A percentile compares a stretch with the other conserved stretches of the same genome.
Conservation (phyloP, 2,797 vertebrate species). For the Tamandua tetradactyla region DNA sequence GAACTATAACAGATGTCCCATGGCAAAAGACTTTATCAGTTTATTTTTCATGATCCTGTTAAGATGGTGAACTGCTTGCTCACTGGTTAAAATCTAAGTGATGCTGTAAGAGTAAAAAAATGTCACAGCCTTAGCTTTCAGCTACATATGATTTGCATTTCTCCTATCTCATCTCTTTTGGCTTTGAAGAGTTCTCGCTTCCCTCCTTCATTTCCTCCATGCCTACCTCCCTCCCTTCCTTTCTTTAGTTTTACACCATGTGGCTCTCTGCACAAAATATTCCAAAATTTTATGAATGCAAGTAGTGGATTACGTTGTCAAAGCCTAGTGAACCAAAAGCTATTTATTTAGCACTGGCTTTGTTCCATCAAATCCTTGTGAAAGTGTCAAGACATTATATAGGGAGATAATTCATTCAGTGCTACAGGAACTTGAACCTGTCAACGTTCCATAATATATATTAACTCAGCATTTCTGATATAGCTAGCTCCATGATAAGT, state of each 20-base stretch:
- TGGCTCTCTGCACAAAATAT: slow-evolving; percentile 14
- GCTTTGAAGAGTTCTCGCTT: neutral
- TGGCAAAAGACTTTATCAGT: neutral
- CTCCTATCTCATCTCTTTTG: neutral
- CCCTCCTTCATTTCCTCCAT: neutral
- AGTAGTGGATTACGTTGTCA: neutral
- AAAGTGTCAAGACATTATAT: neutral
- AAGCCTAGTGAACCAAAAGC: neutral
- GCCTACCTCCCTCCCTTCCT: neutral
- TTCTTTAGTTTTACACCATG: neutral
- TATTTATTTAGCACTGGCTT: neutral
- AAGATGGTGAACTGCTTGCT: slow-evolving; percentile 29
- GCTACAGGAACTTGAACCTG: neutral
- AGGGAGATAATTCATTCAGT: neutral
- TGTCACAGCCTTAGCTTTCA: neutral
- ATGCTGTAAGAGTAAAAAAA: slow-evolving; percentile 1
- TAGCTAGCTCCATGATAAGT: neutral
- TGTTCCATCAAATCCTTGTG: neutral
- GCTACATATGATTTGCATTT: neutral
- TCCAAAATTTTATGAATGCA: neutral
- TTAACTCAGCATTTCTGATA: neutral
- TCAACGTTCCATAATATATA: neutral
- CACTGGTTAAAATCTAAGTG: slow-evolving; percentile 33
- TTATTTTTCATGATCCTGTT: slow-evolving; percentile 46
- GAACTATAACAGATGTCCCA: neutral